Percentiles rank a stretch among this genome's conserved stretches.
phyloP scores from a whole-genome alignment of 2,888 invertebrate genomes.

The Xanthorhoe spadicearia region DNA sequence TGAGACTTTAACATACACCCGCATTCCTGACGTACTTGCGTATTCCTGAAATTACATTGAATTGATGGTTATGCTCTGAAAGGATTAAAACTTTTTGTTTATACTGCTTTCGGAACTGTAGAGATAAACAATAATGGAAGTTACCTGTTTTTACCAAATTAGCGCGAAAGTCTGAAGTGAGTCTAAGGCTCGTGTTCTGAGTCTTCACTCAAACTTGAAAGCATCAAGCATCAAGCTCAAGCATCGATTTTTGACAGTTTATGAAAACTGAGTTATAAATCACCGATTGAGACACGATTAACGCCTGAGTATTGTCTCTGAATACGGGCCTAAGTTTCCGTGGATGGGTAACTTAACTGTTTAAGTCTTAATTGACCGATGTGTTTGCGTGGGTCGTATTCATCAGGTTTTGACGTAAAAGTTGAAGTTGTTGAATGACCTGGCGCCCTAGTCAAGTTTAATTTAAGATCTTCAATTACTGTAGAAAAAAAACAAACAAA shows the following conservation, averaged over 20 bases:
- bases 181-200: not conserved
- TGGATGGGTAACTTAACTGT: not conserved
- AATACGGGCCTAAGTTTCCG: not conserved
- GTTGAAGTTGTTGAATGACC: too few relatives aligned
- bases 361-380: not conserved
- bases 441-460: too few relatives aligned
- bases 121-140: not conserved
- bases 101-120: constrained; percentile 1
- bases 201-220: too few relatives aligned
- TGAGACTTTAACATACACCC: not conserved
- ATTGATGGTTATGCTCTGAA: constrained; percentile 23
- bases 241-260: too few relatives aligned
- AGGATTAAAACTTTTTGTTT: constrained; percentile 14
- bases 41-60: constrained; percentile 16
- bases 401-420: too few relatives aligned
- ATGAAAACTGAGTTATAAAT: too few relatives aligned
- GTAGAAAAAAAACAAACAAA: too few relatives aligned
- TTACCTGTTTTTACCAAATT: not conserved
- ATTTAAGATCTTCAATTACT: too few relatives aligned
- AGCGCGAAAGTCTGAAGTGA: not conserved
- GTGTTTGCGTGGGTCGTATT: not conserved
- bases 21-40: not conserved
- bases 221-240: too few relatives aligned
- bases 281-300: too few relatives aligned
- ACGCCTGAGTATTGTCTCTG: too few relatives aligned